Evolutionary conservation across 2,797 vertebrate species (phyloP).

Genomic region (Kryptolebias ocellatus): DNA sequence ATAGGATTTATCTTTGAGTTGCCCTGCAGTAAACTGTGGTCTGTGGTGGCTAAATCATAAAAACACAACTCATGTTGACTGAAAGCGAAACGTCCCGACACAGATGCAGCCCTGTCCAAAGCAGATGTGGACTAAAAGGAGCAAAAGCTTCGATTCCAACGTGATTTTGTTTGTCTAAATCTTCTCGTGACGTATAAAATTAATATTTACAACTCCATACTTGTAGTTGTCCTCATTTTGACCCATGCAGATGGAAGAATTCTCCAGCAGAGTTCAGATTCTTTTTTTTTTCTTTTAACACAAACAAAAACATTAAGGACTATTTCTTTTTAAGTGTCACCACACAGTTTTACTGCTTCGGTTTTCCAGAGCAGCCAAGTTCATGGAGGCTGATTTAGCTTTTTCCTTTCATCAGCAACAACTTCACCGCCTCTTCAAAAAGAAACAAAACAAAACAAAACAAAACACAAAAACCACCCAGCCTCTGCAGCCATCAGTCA

Average conservation of each 20-base stretch:
- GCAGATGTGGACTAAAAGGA: slow-evolving; percentile 40
- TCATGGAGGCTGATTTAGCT: slow-evolving; percentile 14
- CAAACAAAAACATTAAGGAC: slow-evolving; percentile 6
- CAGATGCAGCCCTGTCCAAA: slow-evolving; percentile 34
- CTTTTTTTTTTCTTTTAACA: not conserved
- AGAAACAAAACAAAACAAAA: not conserved
- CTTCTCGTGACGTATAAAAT: not conserved
- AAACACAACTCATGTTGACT: slow-evolving; percentile 47
- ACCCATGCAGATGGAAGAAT: slow-evolving; percentile 41
- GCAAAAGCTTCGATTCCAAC: slow-evolving; percentile 34
- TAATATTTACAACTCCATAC: slow-evolving; percentile 47
- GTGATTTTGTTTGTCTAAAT: slow-evolving; percentile 7
- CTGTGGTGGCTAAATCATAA: slow-evolving; percentile 6
- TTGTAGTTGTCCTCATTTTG: slow-evolving; percentile 20
- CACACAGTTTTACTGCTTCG: slow-evolving; percentile 34
- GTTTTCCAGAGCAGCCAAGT: slow-evolving; percentile 20
- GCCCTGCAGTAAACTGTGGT: not conserved
- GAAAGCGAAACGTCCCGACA: slow-evolving; percentile 47
- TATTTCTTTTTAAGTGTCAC: slow-evolving; percentile 25
- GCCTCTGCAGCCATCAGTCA: slow-evolving; percentile 61
- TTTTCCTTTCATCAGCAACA: too few species aligned
- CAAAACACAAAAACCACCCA: not conserved
- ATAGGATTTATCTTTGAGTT: slow-evolving; percentile 4
- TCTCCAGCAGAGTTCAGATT: slow-evolving; percentile 4
- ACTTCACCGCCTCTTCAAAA: slow-evolving; percentile 18